phyloP scores from a whole-genome alignment of 2,113 vertebrate species.

The Gavialis gangeticus region DNA sequence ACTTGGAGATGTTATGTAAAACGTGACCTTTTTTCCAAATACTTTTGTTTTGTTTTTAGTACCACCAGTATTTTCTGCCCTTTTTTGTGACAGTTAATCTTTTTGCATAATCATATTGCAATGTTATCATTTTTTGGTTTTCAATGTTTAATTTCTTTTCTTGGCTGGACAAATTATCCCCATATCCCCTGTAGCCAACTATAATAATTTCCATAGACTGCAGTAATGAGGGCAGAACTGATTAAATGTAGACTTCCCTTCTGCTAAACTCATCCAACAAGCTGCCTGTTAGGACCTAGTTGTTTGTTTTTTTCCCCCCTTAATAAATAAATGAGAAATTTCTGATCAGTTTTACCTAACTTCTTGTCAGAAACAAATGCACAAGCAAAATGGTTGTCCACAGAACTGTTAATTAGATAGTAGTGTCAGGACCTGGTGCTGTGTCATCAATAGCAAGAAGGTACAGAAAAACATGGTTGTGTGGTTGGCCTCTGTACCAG shows the following conservation, averaged over 20 bases:
- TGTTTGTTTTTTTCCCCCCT: not conserved
- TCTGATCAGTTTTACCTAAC: not conserved
- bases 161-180: constrained; percentile 64
- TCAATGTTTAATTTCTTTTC: constrained; percentile 58
- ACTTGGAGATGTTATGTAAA: constrained; percentile 35
- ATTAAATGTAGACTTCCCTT: constrained; percentile 60
- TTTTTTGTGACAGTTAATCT: constrained; percentile 38
- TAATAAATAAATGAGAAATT: not conserved
- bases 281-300: not conserved
- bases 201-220: constrained; percentile 63
- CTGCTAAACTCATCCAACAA: constrained; percentile 53
- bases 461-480: not conserved
- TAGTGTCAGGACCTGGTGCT: not conserved
- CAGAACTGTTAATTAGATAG: not conserved
- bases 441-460: not conserved
- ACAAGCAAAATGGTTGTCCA: not conserved
- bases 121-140: constrained; percentile 17
- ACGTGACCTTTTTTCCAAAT: not conserved
- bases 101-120: constrained; percentile 3
- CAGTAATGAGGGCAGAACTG: constrained; percentile 67
- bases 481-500: not conserved
- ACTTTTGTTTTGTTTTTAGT: constrained; percentile 18
- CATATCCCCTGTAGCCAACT: constrained; percentile 66
- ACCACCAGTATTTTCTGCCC: not conserved
- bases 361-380: not conserved